A percentile compares a stretch with the other conserved stretches of the same genome.
Evolutionary conservation across 2,888 invertebrate genomes (phyloP).

Genomic region (Automeris io): DNA sequence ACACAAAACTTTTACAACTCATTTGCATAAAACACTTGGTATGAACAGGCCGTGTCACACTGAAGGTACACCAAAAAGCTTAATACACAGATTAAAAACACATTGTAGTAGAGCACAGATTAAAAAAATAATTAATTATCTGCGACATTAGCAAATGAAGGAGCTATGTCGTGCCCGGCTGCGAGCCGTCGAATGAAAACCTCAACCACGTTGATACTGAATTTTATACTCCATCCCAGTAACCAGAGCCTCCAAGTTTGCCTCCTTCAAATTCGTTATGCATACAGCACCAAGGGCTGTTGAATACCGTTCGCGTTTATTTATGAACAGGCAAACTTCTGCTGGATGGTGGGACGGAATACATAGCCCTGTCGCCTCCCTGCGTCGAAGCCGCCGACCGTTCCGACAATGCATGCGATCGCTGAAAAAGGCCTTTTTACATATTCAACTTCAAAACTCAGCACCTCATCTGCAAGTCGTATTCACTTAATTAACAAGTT

Average conservation of each 20-base stretch:
- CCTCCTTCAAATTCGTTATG: slow-evolving; percentile 79
- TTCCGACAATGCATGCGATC: slow-evolving; percentile 65
- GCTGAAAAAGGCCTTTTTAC: slow-evolving; percentile 82
- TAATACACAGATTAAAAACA: background rate
- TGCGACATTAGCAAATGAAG: slow-evolving; percentile 48
- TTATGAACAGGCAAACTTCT: slow-evolving; percentile 78
- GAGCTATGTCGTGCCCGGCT: slow-evolving; percentile 73
- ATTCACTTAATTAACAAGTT: slow-evolving; percentile 94
- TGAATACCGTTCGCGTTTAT: slow-evolving; percentile 79
- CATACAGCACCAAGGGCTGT: slow-evolving; percentile 79
- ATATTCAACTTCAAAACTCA: slow-evolving; percentile 81
- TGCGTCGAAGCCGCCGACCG: slow-evolving; percentile 35
- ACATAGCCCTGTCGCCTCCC: slow-evolving; percentile 68
- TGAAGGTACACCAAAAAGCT: slow-evolving; percentile 4
- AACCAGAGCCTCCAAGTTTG: slow-evolving; percentile 77
- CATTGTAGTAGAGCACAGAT: background rate
- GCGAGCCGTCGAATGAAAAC: slow-evolving; percentile 75
- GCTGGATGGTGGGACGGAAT: slow-evolving; percentile 72
- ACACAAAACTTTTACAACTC: slow-evolving; percentile 31
- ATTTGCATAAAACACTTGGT: slow-evolving; percentile 35
- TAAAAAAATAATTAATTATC: slow-evolving; percentile 24
- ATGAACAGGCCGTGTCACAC: slow-evolving; percentile 8
- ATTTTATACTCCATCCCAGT: slow-evolving; percentile 77
- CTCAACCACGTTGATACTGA: slow-evolving; percentile 77
- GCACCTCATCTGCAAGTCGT: slow-evolving; percentile 92